Evolutionary conservation across 2,113 vertebrate genomes (phyloP).

Genomic region (Pelusios castaneus): DNA sequence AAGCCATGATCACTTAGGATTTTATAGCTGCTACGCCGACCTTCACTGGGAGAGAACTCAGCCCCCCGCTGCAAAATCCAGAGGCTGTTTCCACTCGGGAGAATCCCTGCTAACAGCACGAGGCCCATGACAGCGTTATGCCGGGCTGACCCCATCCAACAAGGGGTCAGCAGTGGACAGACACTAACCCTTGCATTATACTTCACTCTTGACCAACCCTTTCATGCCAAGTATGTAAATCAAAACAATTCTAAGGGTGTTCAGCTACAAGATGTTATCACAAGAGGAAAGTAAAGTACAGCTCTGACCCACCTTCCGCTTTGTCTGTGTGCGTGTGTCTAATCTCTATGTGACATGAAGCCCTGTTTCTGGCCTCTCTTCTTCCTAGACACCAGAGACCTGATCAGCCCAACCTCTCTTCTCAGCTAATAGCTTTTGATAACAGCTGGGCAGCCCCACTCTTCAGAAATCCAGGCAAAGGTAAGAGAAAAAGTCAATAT

Average conservation of each 20-base stretch:
- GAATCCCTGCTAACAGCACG: neutral
- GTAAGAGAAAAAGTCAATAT: constrained; percentile 51
- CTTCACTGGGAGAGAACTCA: neutral
- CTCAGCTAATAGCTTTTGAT: neutral
- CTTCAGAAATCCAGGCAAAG: neutral
- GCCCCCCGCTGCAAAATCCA: neutral
- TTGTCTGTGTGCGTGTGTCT: neutral
- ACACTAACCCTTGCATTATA: no score
- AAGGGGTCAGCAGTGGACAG: neutral
- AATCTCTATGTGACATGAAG: neutral
- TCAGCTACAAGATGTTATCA: neutral
- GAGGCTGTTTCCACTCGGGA: neutral
- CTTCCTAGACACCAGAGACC: neutral
- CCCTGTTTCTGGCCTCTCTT: neutral
- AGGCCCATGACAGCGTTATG: neutral
- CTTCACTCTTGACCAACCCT: neutral
- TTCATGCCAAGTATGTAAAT: neutral
- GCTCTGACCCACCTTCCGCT: constrained; percentile 36
- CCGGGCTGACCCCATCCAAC: neutral
- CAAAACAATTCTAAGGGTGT: no score
- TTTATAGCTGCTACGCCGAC: neutral
- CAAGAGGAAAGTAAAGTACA: neutral
- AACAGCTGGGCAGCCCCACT: neutral
- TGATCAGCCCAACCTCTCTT: constrained; percentile 38
- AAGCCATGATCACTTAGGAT: neutral